Base-by-base conservation (phyloP, 2,113 vertebrate genomes). In the Thalassoma bifasciatum region DNA sequence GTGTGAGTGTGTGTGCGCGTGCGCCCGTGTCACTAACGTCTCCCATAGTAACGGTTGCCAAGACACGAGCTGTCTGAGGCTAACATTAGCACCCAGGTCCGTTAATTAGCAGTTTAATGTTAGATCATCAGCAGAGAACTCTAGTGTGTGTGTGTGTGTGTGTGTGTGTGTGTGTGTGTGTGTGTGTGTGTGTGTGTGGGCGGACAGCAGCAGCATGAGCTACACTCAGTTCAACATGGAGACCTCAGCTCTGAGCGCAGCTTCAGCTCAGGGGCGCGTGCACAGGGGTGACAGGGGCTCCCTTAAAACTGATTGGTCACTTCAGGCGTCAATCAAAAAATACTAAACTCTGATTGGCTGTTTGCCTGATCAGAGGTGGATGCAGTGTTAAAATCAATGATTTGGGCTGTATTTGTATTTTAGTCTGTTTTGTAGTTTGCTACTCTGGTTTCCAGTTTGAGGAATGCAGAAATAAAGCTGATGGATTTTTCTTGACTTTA, bases 21-120 rank as follows among this genome's bases (percentile, higher is more conserved):
- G 52, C 10, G 42, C 0, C 10, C 0, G 16, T 30, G 51, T 10
- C 5, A 17, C 38, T 14, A 58, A 34, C 56, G 49, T 70, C 61
- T 57, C 34, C 71, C 76, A 9, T 83, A 59, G 79, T 63, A 77
- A 87, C 82, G 49, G 77, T 81, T 76, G 74, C 68, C 73, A 78
- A 64, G 64, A 1, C 50, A 44, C 38, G 2, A 46, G 49, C 56
- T 65, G 69, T 60, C 51, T 21, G 79, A 40, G 44, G 58, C 63
- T 77, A 2, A 56, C 42, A 61, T 81, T 76, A 71, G 65, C 71
- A 57, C 60, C 46, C 19, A 4, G 40, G 52, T 64, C 62, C 51
- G 49, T 61, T n/a, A 65, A 75, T 62, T 36, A 79, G 21, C 34
- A 23, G 72, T 8, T 62, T 26, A 60, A 17, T 19, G 37, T 22